phyloP scores from a whole-genome alignment of 2,888 invertebrate genomes.

The Xanthorhoe designata region DNA sequence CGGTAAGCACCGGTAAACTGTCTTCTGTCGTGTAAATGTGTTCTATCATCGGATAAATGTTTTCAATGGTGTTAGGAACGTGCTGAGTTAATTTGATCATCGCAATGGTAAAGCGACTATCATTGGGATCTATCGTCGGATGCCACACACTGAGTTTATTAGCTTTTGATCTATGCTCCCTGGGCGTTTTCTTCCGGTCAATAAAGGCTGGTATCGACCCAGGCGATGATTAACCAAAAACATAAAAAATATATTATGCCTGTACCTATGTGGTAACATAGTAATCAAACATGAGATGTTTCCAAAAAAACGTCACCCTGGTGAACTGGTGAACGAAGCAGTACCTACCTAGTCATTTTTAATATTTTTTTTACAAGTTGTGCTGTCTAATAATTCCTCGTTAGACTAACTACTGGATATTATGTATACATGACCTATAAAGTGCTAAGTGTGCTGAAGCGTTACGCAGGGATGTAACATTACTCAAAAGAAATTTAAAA shows the following conservation, averaged over 20 bases:
- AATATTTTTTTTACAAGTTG: background rate
- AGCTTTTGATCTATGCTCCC: slow-evolving; percentile 35
- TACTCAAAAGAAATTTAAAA: no score
- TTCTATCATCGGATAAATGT: slow-evolving; percentile 53
- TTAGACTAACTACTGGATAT: no score
- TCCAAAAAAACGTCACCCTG: no score
- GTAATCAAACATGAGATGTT: no score
- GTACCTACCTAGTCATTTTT: no score
- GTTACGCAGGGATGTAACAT: no score
- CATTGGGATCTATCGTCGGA: slow-evolving; percentile 37
- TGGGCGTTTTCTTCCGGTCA: slow-evolving; percentile 30
- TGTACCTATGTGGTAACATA: no score
- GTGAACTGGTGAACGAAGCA: no score
- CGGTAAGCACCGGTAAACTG: background rate
- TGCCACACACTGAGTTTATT: slow-evolving; percentile 47
- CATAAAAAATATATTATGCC: no score
- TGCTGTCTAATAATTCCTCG: background rate
- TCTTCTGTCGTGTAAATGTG: slow-evolving; percentile 9
- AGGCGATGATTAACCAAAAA: background rate
- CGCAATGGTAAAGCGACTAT: slow-evolving; percentile 51
- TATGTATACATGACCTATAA: no score
- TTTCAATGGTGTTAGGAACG: slow-evolving; percentile 63
- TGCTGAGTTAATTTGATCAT: slow-evolving; percentile 61
- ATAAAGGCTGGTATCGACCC: background rate
- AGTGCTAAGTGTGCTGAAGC: no score